Conservation (phyloP, 2,888 invertebrate species). For the Lysandra bellargus region DNA sequence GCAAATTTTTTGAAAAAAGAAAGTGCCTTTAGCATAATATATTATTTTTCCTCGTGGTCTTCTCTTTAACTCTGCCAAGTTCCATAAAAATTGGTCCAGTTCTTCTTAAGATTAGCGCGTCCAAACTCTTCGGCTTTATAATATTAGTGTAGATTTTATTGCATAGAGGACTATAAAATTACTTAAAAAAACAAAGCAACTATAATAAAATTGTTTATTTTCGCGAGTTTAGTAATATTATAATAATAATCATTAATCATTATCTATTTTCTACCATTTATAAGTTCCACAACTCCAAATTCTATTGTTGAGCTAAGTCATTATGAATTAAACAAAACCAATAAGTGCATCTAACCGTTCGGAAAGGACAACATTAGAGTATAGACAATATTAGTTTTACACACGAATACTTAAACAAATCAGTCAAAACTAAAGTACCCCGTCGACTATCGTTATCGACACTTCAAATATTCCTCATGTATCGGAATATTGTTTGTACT, state of each 20-base stretch:
- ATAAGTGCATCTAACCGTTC: neutral
- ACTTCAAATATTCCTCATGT: neutral
- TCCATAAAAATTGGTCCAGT: neutral
- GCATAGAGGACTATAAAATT: neutral
- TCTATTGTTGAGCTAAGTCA: neutral
- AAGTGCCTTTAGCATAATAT: too few relatives aligned
- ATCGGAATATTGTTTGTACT: conserved; percentile 9
- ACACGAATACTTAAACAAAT: conserved; percentile 57
- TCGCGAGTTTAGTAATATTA: neutral
- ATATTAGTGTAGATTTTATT: neutral
- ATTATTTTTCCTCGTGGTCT: neutral
- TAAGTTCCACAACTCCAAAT: neutral
- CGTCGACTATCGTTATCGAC: neutral
- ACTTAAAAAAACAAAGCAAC: neutral
- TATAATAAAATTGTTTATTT: conserved; percentile 7
- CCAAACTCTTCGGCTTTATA: neutral
- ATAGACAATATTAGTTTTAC: conserved; percentile 3
- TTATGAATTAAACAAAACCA: neutral
- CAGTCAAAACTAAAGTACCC: conserved; percentile 50
- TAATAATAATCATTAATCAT: conserved; percentile 5
- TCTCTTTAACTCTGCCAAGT: neutral
- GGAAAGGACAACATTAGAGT: neutral
- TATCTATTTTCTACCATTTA: conserved; percentile 5
- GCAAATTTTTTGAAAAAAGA: too few relatives aligned
- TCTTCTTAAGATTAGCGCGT: neutral